A percentile compares a stretch with the other conserved stretches of the same genome.
Conservation (phyloP, 2,113 vertebrate species). For the Mirounga angustirostris region DNA sequence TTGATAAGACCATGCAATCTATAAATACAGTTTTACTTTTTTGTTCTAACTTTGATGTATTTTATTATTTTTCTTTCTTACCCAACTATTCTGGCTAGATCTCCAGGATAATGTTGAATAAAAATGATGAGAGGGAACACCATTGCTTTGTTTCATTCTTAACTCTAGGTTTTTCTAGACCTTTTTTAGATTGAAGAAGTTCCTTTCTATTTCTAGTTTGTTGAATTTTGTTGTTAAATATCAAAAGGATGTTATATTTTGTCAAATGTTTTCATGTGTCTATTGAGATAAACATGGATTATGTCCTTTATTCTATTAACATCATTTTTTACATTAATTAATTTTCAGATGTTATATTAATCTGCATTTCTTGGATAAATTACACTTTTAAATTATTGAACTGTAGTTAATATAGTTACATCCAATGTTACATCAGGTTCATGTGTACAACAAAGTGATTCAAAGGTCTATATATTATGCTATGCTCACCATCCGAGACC, state of each 20-base stretch:
- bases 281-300: neutral
- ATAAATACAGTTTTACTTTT: neutral
- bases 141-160: neutral
- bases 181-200: neutral
- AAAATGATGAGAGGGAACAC: neutral
- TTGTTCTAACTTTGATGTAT: neutral
- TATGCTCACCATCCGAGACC: neutral
- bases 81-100: neutral
- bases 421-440: neutral
- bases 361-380: neutral
- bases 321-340: neutral
- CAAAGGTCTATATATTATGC: neutral
- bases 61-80: neutral
- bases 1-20: neutral
- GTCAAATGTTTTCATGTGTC: neutral
- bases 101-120: neutral
- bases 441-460: neutral
- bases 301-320: neutral
- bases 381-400: neutral
- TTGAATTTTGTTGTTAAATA: neutral
- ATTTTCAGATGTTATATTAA: neutral
- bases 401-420: neutral
- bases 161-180: neutral
- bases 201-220: neutral
- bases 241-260: neutral